Percentiles rank a stretch among this genome's conserved stretches.
Conservation (phyloP, 92 coral and sea anemone genomes). For the Umimayanthus kanabou region DNA sequence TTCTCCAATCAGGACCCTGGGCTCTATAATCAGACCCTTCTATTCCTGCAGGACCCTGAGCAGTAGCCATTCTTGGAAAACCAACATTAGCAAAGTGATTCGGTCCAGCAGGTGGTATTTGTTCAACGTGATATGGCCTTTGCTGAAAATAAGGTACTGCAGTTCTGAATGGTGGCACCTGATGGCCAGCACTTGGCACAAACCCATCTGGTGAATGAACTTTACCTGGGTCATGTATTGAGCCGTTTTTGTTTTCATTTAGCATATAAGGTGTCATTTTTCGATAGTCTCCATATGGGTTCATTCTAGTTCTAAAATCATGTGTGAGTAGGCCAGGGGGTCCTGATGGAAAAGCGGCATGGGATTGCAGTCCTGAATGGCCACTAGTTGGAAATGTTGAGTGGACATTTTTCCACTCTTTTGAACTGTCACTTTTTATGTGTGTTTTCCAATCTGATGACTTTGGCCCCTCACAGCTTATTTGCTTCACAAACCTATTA, state of each 20-base stretch:
- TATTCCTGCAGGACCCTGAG: background rate
- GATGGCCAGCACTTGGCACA: background rate
- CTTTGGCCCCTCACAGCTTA: background rate
- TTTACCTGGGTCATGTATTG: constrained; percentile 2
- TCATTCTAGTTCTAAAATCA: constrained; percentile 20
- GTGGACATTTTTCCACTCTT: background rate
- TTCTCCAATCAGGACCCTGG: background rate
- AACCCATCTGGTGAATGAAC: background rate
- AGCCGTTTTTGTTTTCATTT: background rate
- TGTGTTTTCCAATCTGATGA: background rate
- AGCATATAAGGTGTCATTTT: constrained; percentile 21
- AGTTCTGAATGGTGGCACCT: background rate
- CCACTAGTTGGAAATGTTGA: background rate
- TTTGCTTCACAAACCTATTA: constrained; percentile 17
- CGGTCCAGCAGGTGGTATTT: background rate
- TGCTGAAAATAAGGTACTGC: constrained; percentile 19
- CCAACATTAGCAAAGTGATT: background rate
- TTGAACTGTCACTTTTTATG: background rate
- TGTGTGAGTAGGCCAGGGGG: constrained; percentile 11
- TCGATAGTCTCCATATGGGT: constrained; percentile 2
- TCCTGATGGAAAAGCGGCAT: background rate
- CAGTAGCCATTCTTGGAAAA: background rate
- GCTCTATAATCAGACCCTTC: constrained; percentile 7
- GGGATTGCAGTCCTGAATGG: background rate
- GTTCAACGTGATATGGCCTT: background rate